Percentiles rank a stretch among this genome's conserved stretches.
Evolutionary conservation across 2,797 vertebrate genomes (phyloP).

Genomic region (Acanthurus leucopareius): DNA sequence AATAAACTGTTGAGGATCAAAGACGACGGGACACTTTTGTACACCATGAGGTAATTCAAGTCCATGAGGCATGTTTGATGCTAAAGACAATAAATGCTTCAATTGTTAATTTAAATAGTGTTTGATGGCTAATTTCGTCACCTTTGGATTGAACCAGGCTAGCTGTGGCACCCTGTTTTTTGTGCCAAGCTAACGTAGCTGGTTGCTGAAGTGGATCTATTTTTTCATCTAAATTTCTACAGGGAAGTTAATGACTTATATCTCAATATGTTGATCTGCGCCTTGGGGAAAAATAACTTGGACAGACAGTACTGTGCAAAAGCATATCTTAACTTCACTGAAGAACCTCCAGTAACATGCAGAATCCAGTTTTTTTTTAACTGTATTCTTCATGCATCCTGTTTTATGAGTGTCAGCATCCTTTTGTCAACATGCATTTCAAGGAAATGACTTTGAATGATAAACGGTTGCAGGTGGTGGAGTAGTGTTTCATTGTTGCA

Average conservation of each 20-base stretch:
- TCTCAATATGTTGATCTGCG: not conserved
- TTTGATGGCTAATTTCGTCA: not conserved
- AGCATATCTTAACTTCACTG: not conserved
- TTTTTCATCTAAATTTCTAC: not conserved
- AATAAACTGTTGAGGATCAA: conserved; percentile 96
- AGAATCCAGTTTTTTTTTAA: conserved; percentile 19
- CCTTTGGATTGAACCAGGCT: not conserved
- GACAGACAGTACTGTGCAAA: not conserved
- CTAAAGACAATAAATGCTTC: not conserved
- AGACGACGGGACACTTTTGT: conserved; percentile 95
- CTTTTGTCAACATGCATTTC: conserved; percentile 11
- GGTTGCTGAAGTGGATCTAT: not conserved
- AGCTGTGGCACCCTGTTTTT: not conserved
- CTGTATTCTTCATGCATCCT: not conserved
- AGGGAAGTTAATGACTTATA: not conserved
- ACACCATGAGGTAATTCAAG: conserved; percentile 93
- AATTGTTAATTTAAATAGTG: not conserved
- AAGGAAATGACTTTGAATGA: conserved; percentile 26
- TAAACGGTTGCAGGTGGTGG: not conserved
- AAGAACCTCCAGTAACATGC: not conserved
- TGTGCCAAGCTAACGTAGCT: not conserved
- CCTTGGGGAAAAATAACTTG: not conserved
- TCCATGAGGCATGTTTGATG: not conserved
- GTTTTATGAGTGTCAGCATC: conserved; percentile 7
- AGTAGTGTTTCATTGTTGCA: conserved; percentile 19